These are phyloP conservation scores for Diabrotica undecimpunctata DNA, from an alignment of 1,140 invertebrate genomes.

Conservation along the genomic window DNA sequence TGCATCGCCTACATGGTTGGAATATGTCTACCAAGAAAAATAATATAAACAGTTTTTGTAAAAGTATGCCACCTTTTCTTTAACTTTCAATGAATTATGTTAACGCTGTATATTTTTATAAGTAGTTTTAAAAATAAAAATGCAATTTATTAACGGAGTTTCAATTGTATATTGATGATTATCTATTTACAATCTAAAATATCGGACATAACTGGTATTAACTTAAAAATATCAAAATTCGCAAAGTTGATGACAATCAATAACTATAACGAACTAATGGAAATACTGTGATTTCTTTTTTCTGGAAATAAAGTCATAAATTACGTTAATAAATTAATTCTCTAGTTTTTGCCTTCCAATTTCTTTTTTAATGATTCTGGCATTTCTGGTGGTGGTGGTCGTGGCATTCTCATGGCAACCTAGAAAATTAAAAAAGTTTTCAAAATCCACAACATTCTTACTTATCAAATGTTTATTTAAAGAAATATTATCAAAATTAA, in stretches of 20 bases:
- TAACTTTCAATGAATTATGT: too few relatives aligned
- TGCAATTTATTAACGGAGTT: constrained; percentile 4
- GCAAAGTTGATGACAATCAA: not conserved
- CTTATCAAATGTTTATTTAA: too few relatives aligned
- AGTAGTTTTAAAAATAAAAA: too few relatives aligned
- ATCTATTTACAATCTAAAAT: constrained; percentile 20
- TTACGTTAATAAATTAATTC: constrained; percentile 4
- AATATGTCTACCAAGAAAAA: too few relatives aligned
- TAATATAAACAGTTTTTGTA: too few relatives aligned
- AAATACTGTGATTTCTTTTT: constrained; percentile 12
- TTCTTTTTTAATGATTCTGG: constrained; percentile 92
- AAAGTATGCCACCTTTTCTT: too few relatives aligned
- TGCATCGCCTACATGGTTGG: too few relatives aligned
- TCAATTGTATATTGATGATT: constrained; percentile 11
- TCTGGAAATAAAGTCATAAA: not conserved
- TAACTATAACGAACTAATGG: not conserved
- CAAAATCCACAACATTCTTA: not conserved
- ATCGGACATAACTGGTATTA: constrained; percentile 1
- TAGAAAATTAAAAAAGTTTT: constrained; percentile 33
- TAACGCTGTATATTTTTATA: too few relatives aligned
- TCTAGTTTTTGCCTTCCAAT: constrained; percentile 51
- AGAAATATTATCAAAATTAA: too few relatives aligned
- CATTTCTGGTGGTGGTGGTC: constrained; percentile 98
- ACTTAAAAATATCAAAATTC: constrained; percentile 15
- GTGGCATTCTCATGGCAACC: constrained; percentile 79